These are phyloP conservation scores for Euspilapteryx auroguttella DNA, from an alignment of 2,888 invertebrate genomes.

Conservation along the genomic window DNA sequence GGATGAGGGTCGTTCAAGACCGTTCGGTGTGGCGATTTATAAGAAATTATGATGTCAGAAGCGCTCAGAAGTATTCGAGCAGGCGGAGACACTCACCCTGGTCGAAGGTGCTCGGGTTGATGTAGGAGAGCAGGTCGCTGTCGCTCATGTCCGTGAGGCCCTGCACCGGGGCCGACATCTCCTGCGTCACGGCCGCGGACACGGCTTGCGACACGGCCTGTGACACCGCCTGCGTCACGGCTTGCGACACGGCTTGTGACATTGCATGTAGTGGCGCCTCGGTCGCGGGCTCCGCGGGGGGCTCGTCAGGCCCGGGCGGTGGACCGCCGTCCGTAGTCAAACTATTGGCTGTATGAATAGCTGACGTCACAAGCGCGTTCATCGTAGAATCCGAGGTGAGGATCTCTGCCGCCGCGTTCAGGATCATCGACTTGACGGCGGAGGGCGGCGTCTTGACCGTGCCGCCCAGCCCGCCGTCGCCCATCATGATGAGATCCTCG, in stretches of 20 bases:
- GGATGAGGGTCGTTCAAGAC: too few species aligned
- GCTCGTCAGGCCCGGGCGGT: constrained; percentile 18
- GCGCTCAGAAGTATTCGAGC: too few species aligned
- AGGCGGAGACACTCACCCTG: constrained; percentile 74
- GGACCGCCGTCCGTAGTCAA: constrained; percentile 27
- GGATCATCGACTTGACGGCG: constrained; percentile 73
- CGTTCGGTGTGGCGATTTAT: too few species aligned
- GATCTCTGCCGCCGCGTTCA: constrained; percentile 73
- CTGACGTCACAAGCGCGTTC: constrained; percentile 58
- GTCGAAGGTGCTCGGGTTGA: constrained; percentile 88
- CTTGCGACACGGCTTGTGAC: constrained; percentile 55
- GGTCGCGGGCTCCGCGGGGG: constrained; percentile 27
- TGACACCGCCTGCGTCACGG: constrained; percentile 46
- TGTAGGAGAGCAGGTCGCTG: constrained; percentile 84
- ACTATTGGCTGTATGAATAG: constrained; percentile 52
- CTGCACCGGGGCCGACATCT: constrained; percentile 66
- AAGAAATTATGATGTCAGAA: too few species aligned
- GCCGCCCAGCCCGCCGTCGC: constrained; percentile 25
- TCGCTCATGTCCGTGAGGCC: constrained; percentile 84
- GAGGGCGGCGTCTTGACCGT: constrained; percentile 60
- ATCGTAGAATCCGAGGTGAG: constrained; percentile 65
- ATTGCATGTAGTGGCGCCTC: constrained; percentile 42
- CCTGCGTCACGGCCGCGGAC: constrained; percentile 47
- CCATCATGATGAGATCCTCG: constrained; percentile 38
- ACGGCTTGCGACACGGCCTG: constrained; percentile 52